Percentiles rank a stretch among this genome's conserved stretches.
These are phyloP conservation scores for Lophius americanus DNA, from an alignment of 2,797 vertebrate species.

Conservation along the genomic window DNA sequence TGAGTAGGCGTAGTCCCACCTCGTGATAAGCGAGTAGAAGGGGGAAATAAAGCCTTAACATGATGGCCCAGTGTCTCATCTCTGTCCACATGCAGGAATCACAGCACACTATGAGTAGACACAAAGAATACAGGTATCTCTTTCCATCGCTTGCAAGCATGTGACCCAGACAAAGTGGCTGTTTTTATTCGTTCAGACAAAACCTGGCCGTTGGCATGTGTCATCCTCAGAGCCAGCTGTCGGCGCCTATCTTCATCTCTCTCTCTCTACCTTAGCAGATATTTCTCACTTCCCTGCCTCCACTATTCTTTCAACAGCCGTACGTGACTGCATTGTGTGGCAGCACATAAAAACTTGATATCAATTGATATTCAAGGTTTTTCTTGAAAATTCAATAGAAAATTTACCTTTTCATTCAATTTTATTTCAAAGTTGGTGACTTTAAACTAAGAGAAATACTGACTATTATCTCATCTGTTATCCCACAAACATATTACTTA, in stretches of 20 bases:
- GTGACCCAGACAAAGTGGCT: conserved; percentile 28
- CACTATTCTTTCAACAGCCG: neutral
- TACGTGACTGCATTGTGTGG: too few relatives aligned
- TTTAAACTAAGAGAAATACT: too few relatives aligned
- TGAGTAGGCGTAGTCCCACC: neutral
- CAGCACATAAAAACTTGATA: too few relatives aligned
- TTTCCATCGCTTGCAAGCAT: conserved; percentile 2
- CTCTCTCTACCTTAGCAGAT: conserved; percentile 28
- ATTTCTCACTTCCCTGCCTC: conserved; percentile 14
- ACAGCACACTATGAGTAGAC: neutral
- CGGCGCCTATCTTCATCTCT: conserved; percentile 30
- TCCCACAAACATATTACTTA: too few relatives aligned
- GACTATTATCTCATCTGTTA: too few relatives aligned
- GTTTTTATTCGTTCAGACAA: conserved; percentile 31
- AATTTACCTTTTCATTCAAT: too few relatives aligned
- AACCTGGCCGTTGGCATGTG: conserved; percentile 41
- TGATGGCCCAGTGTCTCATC: neutral
- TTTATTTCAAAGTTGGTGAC: too few relatives aligned
- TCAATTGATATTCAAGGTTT: too few relatives aligned
- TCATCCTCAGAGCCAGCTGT: conserved; percentile 38
- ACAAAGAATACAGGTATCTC: neutral
- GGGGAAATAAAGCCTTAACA: neutral
- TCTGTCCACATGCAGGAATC: neutral
- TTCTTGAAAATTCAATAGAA: too few relatives aligned
- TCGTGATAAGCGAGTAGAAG: neutral